These are phyloP conservation scores for Echeneis naucrates DNA, from an alignment of 2,797 vertebrate genomes.

Conservation along the genomic window DNA sequence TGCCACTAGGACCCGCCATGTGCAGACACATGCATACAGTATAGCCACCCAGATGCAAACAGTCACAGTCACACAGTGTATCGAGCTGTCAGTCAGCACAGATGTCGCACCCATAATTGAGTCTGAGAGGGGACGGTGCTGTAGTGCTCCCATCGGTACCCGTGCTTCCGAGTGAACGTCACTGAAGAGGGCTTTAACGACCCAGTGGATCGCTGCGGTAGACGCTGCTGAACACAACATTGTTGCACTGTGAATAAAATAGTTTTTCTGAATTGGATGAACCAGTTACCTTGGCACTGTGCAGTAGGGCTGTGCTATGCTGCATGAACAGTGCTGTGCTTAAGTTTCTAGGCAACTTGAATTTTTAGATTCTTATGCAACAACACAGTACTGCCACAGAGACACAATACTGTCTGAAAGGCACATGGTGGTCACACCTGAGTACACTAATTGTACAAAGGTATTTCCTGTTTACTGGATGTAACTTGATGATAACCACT, in stretches of 20 bases:
- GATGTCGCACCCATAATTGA: constrained; percentile 80
- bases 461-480: too few relatives aligned
- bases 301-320: constrained; percentile 1
- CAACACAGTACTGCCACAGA: background rate
- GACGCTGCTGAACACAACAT: constrained; percentile 54
- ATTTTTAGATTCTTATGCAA: background rate
- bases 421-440: background rate
- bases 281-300: constrained; percentile 28
- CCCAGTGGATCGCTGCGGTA: constrained; percentile 43
- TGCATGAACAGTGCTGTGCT: background rate
- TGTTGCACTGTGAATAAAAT: constrained; percentile 52
- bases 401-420: background rate
- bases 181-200: constrained; percentile 63
- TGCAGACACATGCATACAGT: constrained; percentile 4
- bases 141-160: constrained; percentile 58
- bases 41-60: constrained; percentile 23
- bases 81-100: constrained; percentile 74
- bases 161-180: constrained; percentile 63
- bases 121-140: constrained; percentile 69
- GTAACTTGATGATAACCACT: too few relatives aligned
- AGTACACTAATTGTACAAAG: too few relatives aligned
- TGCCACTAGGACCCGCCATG: constrained; percentile 39
- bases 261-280: constrained; percentile 15
- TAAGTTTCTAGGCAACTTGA: background rate
- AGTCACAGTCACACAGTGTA: constrained; percentile 39